phyloP scores from a whole-genome alignment of 2,888 invertebrate genomes.

The Eurytoma californica region DNA sequence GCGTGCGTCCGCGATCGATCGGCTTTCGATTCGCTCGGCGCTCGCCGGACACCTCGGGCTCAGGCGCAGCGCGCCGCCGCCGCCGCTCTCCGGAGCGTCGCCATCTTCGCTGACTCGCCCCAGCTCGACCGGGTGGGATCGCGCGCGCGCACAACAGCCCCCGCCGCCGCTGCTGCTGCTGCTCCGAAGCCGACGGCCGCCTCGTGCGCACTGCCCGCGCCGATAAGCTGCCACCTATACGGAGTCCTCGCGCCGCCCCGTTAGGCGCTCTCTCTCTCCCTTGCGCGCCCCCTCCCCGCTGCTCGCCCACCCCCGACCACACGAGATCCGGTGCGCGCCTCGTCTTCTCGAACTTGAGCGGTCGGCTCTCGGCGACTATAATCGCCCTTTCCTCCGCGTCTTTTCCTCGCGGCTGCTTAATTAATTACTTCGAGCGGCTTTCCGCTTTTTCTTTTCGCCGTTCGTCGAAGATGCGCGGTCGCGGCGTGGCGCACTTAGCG shows the following conservation, averaged over 20 bases:
- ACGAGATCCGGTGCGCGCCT: background rate
- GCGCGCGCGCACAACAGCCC: background rate
- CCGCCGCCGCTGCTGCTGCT: background rate
- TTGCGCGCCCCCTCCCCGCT: background rate
- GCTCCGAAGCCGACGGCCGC: background rate
- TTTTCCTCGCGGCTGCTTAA: background rate
- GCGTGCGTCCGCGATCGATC: too few relatives aligned
- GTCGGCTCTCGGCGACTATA: background rate
- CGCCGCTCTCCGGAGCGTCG: too few relatives aligned
- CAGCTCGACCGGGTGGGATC: too few relatives aligned
- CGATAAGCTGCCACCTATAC: background rate
- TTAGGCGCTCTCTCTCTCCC: background rate
- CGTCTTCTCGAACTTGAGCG: too few relatives aligned
- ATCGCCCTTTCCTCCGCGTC: constrained; percentile 24
- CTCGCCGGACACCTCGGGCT: too few relatives aligned
- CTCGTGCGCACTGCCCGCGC: too few relatives aligned
- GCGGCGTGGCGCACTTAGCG: background rate
- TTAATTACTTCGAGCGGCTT: too few relatives aligned
- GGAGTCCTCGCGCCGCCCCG: background rate
- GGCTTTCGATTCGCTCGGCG: too few relatives aligned
- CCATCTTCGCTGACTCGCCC: too few relatives aligned
- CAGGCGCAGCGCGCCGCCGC: too few relatives aligned
- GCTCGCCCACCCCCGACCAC: background rate
- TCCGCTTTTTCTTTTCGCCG: too few relatives aligned
- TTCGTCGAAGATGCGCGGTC: too few relatives aligned